Evolutionary conservation across 1,140 invertebrate genomes (phyloP), one percentile per base, ranked within the genome.

Genomic region (Dinothrombium tinctorium): DNA sequence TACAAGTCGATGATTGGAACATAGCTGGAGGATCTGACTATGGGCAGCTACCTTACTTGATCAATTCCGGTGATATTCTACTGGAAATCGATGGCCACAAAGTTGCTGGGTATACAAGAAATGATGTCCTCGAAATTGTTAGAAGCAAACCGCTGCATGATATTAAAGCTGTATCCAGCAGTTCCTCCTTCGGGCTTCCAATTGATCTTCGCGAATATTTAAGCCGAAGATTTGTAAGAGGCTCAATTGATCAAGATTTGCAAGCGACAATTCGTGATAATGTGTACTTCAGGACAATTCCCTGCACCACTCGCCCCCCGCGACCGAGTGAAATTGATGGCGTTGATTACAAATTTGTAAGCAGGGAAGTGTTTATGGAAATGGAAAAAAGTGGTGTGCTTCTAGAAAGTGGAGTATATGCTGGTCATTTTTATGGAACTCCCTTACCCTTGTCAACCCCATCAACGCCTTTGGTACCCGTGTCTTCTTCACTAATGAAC

Each of bases 221-320:
- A 43, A 67, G 65, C 47, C 62, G 63, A 21, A 51, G 69, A 44
- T 73, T 73, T 54, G 64, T 63, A 41, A 71, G 72, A 53, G 69
- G 68, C 28, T 69, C 68, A 12, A 56, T 68, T 3, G 71, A 73
- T 55, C 69, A 73, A 59, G 68, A 72, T 46, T 57, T 72, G 22
- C 72, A 74, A 51, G 69, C 69, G 47, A 69, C 67, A 2, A 73
- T 74, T 41, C 54, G 72, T 42, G 71, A 74, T 50, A 74, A 74
- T 54, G 54, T 74, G 19, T 74, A 74, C 54, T 56, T 69, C 45
- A 57, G 71, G 41, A 74, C 72, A 19, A 71, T 74, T 12, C 72
- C 72, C 41, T 68, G 66, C 64, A 56, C 45, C 3, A 46, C 45
- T 0, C 39, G 69, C 69, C 46, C 54, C 28, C 65, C 66, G n/a